A percentile compares a stretch with the other conserved stretches of the same genome.
Conservation (phyloP, 2,888 invertebrate genomes). For the Pardosa pseudoannulata region DNA sequence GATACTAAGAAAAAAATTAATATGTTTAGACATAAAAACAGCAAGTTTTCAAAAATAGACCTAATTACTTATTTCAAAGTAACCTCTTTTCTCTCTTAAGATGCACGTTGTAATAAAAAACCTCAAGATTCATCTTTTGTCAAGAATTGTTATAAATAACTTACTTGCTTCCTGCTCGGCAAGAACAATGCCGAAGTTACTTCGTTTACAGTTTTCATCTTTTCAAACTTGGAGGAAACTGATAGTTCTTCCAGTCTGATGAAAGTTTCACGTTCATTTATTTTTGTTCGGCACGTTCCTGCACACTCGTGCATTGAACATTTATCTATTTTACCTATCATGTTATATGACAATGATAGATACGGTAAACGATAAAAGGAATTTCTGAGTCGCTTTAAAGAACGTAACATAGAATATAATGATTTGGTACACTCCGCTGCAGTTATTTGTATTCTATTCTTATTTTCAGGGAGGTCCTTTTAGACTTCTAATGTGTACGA, state of each 20-base stretch:
- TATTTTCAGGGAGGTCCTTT: too few species aligned
- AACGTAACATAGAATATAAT: too few species aligned
- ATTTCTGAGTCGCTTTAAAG: too few species aligned
- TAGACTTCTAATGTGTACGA: too few species aligned
- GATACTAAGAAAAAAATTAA: too few species aligned
- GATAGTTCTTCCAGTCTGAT: not conserved
- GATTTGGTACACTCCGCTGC: too few species aligned
- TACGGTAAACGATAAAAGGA: not conserved
- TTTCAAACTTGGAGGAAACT: not conserved
- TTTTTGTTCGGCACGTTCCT: not conserved
- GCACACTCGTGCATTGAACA: not conserved
- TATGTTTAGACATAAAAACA: too few species aligned
- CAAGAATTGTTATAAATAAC: conserved; percentile 47
- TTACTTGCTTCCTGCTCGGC: conserved; percentile 30
- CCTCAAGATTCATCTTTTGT: conserved; percentile 32
- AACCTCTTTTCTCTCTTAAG: not conserved
- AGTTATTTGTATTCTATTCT: too few species aligned
- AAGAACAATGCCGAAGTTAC: conserved; percentile 38
- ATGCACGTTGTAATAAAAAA: conserved; percentile 13
- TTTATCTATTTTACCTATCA: not conserved
- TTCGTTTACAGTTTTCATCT: conserved; percentile 1
- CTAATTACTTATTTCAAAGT: not conserved
- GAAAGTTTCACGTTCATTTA: not conserved
- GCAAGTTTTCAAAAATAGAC: too few species aligned
- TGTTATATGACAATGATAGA: not conserved